These are phyloP conservation scores for Bucorvus abyssinicus DNA, from an alignment of 2,797 vertebrate genomes.

Conservation along the genomic window DNA sequence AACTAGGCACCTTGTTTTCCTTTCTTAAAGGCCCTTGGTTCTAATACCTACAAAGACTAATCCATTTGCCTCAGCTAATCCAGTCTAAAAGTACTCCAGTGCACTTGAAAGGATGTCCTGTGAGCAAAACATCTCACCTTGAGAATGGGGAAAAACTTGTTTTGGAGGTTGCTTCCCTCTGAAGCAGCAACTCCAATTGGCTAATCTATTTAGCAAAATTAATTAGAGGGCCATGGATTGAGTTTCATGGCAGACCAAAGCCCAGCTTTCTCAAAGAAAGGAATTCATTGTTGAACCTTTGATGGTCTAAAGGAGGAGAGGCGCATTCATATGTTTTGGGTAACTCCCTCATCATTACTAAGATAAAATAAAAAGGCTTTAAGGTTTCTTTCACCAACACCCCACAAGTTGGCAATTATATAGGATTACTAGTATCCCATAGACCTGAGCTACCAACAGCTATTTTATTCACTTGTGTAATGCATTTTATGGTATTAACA, in stretches of 20 bases:
- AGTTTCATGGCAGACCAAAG: conserved; percentile 74
- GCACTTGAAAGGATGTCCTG: conserved; percentile 74
- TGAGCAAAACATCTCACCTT: conserved; percentile 74
- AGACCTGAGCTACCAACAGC: conserved; percentile 52
- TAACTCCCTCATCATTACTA: conserved; percentile 64
- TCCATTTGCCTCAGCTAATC: conserved; percentile 74
- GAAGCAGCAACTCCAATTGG: conserved; percentile 65
- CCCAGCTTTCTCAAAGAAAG: conserved; percentile 69
- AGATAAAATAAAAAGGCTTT: conserved; percentile 68
- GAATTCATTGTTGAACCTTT: conserved; percentile 71
- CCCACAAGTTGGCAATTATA: conserved; percentile 70
- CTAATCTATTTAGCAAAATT: conserved; percentile 75
- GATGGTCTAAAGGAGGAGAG: conserved; percentile 66
- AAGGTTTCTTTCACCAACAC: conserved; percentile 58
- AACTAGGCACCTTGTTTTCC: conserved; percentile 74
- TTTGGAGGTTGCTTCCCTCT: conserved; percentile 66
- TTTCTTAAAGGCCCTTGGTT: conserved; percentile 71
- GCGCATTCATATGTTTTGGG: conserved; percentile 68
- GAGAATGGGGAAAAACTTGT: conserved; percentile 68
- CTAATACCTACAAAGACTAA: conserved; percentile 77
- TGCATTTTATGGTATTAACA: conserved; percentile 54
- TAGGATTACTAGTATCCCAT: conserved; percentile 68
- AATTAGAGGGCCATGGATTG: conserved; percentile 72
- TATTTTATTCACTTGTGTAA: conserved; percentile 49
- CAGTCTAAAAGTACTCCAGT: conserved; percentile 72